Base-by-base conservation (phyloP, 2,888 invertebrate genomes). In the Corbicula japonica region DNA sequence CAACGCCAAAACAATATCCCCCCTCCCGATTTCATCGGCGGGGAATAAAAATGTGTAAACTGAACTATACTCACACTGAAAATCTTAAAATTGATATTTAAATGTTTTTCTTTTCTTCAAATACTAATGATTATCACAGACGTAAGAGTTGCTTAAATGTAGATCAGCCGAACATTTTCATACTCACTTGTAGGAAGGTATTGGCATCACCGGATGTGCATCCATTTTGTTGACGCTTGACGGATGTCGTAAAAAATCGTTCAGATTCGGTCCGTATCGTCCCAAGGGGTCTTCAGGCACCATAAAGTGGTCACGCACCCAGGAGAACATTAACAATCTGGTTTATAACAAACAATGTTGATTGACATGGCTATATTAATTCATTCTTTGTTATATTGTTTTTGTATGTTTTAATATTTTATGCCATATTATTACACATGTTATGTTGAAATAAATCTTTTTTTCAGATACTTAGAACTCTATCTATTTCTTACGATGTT, bases 281-380 rank as follows among this genome's bases (percentile, higher is more conserved):
- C 97, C 97, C 12, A 97, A 94, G 0, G 97, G 97, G 94, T 97
- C 97, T 63, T 95, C 95, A 0, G 97, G 97, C 85, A 97, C 96
- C 95, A 97, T 96, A 10, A 97, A 95, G 91, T 96, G 95, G 90
- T 97, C 96, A 18, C 95, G 95, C 0, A 96, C 96, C 95, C 97
- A 97, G 0, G 96, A 96, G 90, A 96, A 97, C 72, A 95, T 96
- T 4, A 97, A 93, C 2, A 97, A 93, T 70, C 97, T 94, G 75
- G 18, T 84, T 80, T 34, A 60, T 2, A 32, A 32, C 2, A 46
- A 10, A 8, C 2, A 18, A 61, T 61, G 32, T 18, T n/a, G 10
- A 26, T 2, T 15, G 12, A 12, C 34, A 54, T 5, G 18, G 18
- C 18, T 41, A 41, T 12, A 41, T 8, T 15, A 41, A 18, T 41